A percentile compares a stretch with the other conserved stretches of the same genome.
These are phyloP conservation scores for Nasonia oneida DNA, from an alignment of 2,888 invertebrate species.

Conservation along the genomic window DNA sequence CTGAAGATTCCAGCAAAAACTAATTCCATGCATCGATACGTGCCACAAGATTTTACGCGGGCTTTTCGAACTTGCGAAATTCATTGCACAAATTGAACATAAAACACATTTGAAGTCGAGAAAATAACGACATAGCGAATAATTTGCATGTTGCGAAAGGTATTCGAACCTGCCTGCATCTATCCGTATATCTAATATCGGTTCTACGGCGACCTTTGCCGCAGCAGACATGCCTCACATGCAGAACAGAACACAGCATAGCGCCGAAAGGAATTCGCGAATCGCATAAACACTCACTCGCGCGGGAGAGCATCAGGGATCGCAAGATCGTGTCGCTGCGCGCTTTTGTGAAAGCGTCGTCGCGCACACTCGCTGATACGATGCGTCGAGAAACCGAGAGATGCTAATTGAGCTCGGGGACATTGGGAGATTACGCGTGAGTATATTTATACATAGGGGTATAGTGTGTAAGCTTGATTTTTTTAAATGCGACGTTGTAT, in stretches of 20 bases:
- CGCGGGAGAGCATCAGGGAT: background rate
- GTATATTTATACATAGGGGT: background rate
- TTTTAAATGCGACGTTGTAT: background rate
- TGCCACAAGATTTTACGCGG: background rate
- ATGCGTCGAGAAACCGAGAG: constrained; percentile 47
- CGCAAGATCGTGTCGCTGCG: background rate
- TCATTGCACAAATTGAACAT: constrained; percentile 1
- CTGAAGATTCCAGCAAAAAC: background rate
- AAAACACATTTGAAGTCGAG: background rate
- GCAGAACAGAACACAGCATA: background rate
- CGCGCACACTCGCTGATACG: background rate
- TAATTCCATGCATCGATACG: background rate
- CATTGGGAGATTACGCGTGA: constrained; percentile 44
- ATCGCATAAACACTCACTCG: constrained; percentile 23
- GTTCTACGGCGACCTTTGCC: background rate
- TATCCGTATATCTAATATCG: constrained; percentile 13
- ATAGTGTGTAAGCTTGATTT: background rate
- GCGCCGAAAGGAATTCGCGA: constrained; percentile 29
- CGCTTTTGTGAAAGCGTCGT: constrained; percentile 44
- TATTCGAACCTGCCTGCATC: constrained; percentile 10
- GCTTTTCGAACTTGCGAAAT: background rate
- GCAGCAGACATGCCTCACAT: background rate
- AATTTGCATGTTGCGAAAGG: constrained; percentile 27
- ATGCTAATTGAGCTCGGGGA: constrained; percentile 49
- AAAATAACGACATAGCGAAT: background rate